These are phyloP conservation scores for Megathymus violae DNA, from an alignment of 1,140 invertebrate genomes.

Conservation along the genomic window DNA sequence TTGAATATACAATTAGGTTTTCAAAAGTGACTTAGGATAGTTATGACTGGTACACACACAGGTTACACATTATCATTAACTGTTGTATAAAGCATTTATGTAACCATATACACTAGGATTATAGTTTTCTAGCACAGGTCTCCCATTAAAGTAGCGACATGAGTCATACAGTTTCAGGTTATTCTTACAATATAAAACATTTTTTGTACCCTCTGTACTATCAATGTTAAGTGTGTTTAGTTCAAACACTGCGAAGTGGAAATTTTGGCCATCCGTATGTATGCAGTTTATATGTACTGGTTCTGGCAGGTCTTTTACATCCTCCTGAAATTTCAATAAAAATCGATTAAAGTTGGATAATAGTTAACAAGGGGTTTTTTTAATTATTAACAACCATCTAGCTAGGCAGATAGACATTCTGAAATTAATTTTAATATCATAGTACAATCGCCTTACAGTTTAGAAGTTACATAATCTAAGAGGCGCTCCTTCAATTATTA, in stretches of 20 bases:
- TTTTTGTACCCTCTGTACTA: conserved; percentile 86
- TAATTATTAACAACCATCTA: conserved; percentile 5
- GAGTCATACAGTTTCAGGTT: conserved; percentile 87
- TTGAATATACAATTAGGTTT: no score
- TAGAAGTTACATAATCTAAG: no score
- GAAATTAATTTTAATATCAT: no score
- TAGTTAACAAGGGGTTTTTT: conserved; percentile 17
- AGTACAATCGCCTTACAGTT: no score
- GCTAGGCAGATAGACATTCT: no score
- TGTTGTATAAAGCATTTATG: conserved; percentile 90
- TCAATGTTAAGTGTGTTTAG: conserved; percentile 92
- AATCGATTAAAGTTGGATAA: conserved; percentile 32
- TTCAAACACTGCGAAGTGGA: conserved; percentile 93
- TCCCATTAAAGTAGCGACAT: conserved; percentile 86
- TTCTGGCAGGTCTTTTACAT: conserved; percentile 87
- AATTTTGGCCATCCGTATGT: conserved; percentile 89
- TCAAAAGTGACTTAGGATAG: background rate
- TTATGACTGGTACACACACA: background rate
- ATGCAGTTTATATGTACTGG: conserved; percentile 93
- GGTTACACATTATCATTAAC: conserved; percentile 54
- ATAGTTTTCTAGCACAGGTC: conserved; percentile 88
- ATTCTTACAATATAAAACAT: conserved; percentile 90
- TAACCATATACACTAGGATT: conserved; percentile 91
- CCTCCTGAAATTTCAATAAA: conserved; percentile 79
- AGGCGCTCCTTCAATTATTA: no score